These are phyloP conservation scores for Drosophila baimaii DNA, from an alignment of 1,140 invertebrate genomes.

Conservation along the genomic window DNA sequence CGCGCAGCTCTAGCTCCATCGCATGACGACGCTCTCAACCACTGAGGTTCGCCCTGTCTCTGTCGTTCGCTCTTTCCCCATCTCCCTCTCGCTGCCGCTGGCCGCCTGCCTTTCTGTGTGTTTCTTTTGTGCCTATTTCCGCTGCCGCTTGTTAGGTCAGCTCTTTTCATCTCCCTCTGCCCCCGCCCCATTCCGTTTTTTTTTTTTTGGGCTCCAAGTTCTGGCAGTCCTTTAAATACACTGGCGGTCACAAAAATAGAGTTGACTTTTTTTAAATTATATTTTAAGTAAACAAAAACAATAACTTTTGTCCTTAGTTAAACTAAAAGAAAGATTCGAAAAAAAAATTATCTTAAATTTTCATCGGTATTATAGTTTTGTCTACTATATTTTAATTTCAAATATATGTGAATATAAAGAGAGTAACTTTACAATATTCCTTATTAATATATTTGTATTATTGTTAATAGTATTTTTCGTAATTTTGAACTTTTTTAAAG, in stretches of 20 bases:
- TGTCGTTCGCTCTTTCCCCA: conserved; percentile 17
- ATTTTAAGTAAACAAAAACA: too few species aligned
- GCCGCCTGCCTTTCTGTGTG: conserved; percentile 30
- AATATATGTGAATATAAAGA: too few species aligned
- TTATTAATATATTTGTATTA: too few species aligned
- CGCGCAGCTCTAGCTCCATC: conserved; percentile 24
- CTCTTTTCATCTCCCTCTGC: conserved; percentile 23
- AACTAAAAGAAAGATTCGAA: too few species aligned
- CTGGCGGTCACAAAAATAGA: background rate
- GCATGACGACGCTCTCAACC: conserved; percentile 37
- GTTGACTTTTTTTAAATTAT: too few species aligned
- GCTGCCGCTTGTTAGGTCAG: conserved; percentile 56
- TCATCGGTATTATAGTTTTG: too few species aligned
- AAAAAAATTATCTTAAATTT: too few species aligned
- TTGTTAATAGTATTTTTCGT: too few species aligned
- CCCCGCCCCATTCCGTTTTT: conserved; percentile 24
- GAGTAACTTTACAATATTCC: too few species aligned
- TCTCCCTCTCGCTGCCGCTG: conserved; percentile 20
- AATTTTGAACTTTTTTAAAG: too few species aligned
- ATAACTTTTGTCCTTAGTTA: too few species aligned
- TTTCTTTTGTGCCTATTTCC: conserved; percentile 60
- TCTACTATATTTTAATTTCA: too few species aligned
- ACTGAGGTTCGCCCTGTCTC: conserved; percentile 23
- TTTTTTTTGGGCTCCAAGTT: conserved; percentile 50
- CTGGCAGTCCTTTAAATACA: conserved; percentile 37